phyloP scores from a whole-genome alignment of 2,113 vertebrate species.

The Thunnus maccoyii region DNA sequence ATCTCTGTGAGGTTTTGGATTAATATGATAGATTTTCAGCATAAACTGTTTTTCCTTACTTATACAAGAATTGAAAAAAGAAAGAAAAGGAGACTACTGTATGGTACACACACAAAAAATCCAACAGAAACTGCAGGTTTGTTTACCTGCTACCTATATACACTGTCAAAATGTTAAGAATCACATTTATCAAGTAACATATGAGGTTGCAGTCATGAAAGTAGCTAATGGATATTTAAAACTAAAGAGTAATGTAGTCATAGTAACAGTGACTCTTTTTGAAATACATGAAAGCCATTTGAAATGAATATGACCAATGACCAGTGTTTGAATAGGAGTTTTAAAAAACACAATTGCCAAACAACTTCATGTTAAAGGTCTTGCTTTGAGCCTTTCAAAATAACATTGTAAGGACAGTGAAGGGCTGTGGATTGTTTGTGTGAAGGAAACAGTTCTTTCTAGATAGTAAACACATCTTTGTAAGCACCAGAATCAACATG shows the following conservation, averaged over 20 bases:
- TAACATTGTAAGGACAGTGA: background rate
- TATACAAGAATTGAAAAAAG: too few relatives aligned
- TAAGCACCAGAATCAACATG: background rate
- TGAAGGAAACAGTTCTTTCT: background rate
- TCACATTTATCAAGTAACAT: too few relatives aligned
- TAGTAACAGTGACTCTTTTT: background rate
- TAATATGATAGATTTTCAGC: background rate
- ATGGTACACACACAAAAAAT: too few relatives aligned
- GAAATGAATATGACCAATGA: background rate
- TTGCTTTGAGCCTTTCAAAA: background rate
- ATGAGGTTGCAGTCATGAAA: background rate
- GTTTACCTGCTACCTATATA: too few relatives aligned
- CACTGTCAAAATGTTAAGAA: background rate
- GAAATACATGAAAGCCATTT: background rate
- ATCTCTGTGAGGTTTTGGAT: background rate
- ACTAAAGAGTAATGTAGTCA: background rate
- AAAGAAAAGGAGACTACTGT: too few relatives aligned
- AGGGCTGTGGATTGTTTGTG: background rate
- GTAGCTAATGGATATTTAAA: background rate
- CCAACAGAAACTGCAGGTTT: too few relatives aligned
- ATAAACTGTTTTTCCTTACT: background rate
- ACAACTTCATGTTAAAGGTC: background rate
- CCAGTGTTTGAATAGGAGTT: background rate
- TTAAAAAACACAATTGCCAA: background rate
- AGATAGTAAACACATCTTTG: slow-evolving; percentile 10